phyloP scores from a whole-genome alignment of 2,113 vertebrate genomes.

The Neolamprologus cancellatus region DNA sequence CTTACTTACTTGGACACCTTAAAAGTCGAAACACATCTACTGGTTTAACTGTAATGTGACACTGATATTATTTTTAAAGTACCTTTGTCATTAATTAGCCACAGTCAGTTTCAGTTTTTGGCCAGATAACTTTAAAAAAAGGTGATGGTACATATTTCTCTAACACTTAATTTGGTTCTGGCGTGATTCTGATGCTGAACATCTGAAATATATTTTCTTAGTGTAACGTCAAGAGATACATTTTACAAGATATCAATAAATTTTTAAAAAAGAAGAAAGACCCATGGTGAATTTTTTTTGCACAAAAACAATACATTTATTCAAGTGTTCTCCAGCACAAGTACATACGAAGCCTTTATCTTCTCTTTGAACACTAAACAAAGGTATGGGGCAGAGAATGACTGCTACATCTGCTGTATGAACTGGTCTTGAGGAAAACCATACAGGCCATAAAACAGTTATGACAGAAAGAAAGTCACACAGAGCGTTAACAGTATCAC shows the following conservation, averaged over 20 bases:
- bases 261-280: not conserved
- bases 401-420: slow-evolving; percentile 93
- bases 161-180: not conserved
- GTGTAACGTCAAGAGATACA: not conserved
- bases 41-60: not conserved
- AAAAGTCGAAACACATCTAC: not conserved
- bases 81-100: not conserved
- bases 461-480: slow-evolving; percentile 87
- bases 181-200: not conserved
- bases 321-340: slow-evolving; percentile 99
- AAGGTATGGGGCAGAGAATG: slow-evolving; percentile 75
- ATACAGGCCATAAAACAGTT: slow-evolving; percentile 82
- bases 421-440: slow-evolving; percentile 76
- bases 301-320: slow-evolving; percentile 98
- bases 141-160: not conserved
- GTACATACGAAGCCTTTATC: slow-evolving; percentile 91
- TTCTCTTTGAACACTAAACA: slow-evolving; percentile 89
- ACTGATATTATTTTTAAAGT: not conserved
- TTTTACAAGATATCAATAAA: not conserved
- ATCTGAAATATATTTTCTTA: not conserved
- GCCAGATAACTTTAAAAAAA: not conserved
- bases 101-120: not conserved
- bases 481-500: slow-evolving; percentile 76
- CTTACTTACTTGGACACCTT: not conserved
- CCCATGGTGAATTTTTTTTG: slow-evolving; percentile 46